These are phyloP conservation scores for Epinephelus malabaricus DNA, from an alignment of 2,797 vertebrate genomes.

Conservation along the genomic window DNA sequence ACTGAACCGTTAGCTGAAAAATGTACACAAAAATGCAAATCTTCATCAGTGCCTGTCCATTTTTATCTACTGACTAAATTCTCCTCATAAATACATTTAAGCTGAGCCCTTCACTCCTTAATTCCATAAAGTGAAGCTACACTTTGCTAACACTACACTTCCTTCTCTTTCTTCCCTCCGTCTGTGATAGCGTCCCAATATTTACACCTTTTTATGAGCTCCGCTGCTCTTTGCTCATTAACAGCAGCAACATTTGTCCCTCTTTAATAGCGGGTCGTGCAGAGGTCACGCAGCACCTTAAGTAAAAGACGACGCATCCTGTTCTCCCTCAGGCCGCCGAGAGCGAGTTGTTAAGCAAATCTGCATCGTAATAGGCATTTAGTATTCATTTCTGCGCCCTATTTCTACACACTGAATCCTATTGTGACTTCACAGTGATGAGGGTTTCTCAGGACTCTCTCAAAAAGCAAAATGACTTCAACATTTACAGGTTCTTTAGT, in stretches of 20 bases:
- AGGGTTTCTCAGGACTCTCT: conserved; percentile 9
- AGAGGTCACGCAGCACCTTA: conserved; percentile 68
- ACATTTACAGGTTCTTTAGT: conserved; percentile 4
- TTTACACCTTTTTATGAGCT: conserved; percentile 55
- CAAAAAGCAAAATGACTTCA: conserved; percentile 9
- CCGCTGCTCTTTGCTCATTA: conserved; percentile 63
- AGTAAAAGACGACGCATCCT: conserved; percentile 66
- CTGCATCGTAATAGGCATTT: conserved; percentile 76
- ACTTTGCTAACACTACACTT: background rate
- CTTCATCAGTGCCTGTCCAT: background rate
- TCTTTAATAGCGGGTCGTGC: conserved; percentile 63
- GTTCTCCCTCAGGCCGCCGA: conserved; percentile 59
- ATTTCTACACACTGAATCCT: conserved; percentile 50
- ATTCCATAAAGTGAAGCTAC: background rate
- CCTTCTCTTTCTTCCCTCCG: background rate
- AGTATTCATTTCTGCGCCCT: conserved; percentile 70
- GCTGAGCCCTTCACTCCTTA: background rate
- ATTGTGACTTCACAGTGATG: conserved; percentile 3
- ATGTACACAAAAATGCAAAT: background rate
- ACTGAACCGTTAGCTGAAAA: background rate
- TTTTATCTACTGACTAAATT: background rate
- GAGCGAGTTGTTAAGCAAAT: conserved; percentile 72
- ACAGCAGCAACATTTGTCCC: conserved; percentile 64
- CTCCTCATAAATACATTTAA: background rate
- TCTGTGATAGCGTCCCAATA: conserved; percentile 45